Conservation (phyloP, 2,888 invertebrate species). For the Meteorus cinctellus region DNA sequence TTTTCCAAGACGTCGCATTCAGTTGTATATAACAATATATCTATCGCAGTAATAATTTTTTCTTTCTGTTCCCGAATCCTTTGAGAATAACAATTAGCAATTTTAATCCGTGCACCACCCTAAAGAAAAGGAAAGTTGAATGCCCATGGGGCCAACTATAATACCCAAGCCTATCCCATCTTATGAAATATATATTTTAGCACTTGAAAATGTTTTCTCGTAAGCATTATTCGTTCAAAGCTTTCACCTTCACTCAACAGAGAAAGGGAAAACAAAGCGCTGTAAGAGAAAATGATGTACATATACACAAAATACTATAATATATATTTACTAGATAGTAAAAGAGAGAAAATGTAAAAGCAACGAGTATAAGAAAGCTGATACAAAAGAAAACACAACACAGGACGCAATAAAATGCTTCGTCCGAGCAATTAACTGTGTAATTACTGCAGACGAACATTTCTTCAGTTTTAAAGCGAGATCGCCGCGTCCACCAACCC, state of each 20-base stretch:
- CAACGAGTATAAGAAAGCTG: conserved; percentile 26
- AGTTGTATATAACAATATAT: not conserved
- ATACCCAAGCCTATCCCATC: conserved; percentile 51
- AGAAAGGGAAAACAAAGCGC: not conserved
- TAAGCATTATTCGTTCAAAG: conserved; percentile 63
- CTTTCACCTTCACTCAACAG: conserved; percentile 36
- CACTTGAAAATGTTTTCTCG: conserved; percentile 57
- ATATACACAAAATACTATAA: conserved; percentile 10
- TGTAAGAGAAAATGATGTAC: conserved; percentile 2
- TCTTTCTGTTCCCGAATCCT: conserved; percentile 55
- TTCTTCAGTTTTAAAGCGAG: conserved; percentile 50
- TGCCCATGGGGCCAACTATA: conserved; percentile 24
- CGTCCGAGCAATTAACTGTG: conserved; percentile 63
- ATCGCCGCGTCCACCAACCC: conserved; percentile 39
- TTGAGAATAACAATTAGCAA: conserved; percentile 69
- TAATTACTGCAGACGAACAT: conserved; percentile 61
- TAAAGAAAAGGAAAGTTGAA: conserved; percentile 46
- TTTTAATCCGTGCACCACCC: conserved; percentile 62
- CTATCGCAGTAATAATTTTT: not conserved
- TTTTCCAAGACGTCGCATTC: conserved; percentile 57
- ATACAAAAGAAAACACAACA: conserved; percentile 25
- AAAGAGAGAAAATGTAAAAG: conserved; percentile 9
- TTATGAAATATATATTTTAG: conserved; percentile 54
- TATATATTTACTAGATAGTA: conserved; percentile 26
- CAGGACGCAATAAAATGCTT: conserved; percentile 40